These are phyloP conservation scores for Cremastinae sp. DNA, from an alignment of 2,888 invertebrate genomes.

Conservation along the genomic window DNA sequence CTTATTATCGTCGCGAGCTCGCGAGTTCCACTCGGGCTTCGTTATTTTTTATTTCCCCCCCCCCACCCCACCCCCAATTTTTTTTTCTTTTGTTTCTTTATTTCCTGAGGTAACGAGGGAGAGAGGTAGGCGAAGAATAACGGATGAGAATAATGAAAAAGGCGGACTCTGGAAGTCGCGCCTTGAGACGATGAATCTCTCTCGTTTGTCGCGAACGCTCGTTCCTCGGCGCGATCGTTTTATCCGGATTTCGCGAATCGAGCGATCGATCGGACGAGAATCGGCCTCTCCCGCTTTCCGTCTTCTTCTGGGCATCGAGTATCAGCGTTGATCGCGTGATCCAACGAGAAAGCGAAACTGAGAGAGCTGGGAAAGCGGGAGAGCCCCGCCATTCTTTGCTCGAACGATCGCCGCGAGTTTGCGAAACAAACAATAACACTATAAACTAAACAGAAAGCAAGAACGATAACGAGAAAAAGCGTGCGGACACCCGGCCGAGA, in stretches of 20 bases:
- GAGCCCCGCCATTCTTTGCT: not conserved
- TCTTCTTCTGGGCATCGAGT: not conserved
- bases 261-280: conserved; percentile 11
- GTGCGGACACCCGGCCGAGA: conserved; percentile 13
- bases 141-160: not conserved
- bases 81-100: no score
- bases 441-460: conserved; percentile 1
- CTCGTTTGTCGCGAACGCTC: conserved; percentile 23
- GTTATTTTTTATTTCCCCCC: not conserved
- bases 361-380: not conserved
- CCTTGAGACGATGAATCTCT: not conserved
- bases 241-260: no score
- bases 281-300: not conserved
- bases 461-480: no score
- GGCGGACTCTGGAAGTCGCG: conserved; percentile 36
- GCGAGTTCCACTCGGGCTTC: conserved; percentile 18
- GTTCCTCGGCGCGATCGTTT: conserved; percentile 12
- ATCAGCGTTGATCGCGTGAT: conserved; percentile 26
- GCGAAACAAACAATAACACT: conserved; percentile 18
- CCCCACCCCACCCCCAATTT: not conserved
- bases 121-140: not conserved
- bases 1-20: conserved; percentile 60
- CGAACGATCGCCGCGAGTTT: conserved; percentile 2
- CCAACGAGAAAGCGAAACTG: not conserved
- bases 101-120: not conserved